A percentile compares a stretch with the other conserved stretches of the same genome.
These are phyloP conservation scores for Aleiodes testaceus DNA, from an alignment of 2,888 invertebrate species.

Conservation along the genomic window DNA sequence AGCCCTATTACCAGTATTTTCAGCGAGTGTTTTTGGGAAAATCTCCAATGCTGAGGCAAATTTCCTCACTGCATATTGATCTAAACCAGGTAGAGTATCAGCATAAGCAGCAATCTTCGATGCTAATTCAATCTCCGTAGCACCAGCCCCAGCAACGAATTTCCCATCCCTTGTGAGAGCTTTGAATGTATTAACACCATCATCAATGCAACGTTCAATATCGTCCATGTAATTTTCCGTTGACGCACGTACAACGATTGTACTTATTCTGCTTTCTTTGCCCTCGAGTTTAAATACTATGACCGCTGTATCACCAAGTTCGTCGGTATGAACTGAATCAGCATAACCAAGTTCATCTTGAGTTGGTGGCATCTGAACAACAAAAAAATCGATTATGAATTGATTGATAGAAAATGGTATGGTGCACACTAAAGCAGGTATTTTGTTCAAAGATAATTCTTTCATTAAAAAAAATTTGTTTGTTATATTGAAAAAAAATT, in stretches of 20 bases:
- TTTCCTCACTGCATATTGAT: conserved; percentile 97
- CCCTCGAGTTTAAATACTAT: conserved; percentile 94
- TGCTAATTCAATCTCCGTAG: conserved; percentile 94
- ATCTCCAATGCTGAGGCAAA: conserved; percentile 92
- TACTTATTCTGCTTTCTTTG: conserved; percentile 89
- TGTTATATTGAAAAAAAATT: conserved; percentile 21
- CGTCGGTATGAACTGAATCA: conserved; percentile 90
- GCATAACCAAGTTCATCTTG: conserved; percentile 94
- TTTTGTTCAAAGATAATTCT: too few species aligned
- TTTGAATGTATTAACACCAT: conserved; percentile 99
- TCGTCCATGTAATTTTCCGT: conserved; percentile 99
- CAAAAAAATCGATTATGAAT: neutral
- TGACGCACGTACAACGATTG: conserved; percentile 95
- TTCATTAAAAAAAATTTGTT: too few species aligned
- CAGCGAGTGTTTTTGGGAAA: conserved; percentile 93
- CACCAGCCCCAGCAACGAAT: conserved; percentile 95
- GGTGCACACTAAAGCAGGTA: too few species aligned
- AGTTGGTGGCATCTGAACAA: conserved; percentile 81
- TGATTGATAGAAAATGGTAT: too few species aligned
- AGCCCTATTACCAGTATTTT: conserved; percentile 93
- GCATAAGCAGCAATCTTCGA: conserved; percentile 89
- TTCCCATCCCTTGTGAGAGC: conserved; percentile 85
- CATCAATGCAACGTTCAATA: conserved; percentile 97
- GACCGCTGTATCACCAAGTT: conserved; percentile 95
- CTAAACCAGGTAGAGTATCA: conserved; percentile 93